Percentiles rank a stretch among this genome's conserved stretches.
These are phyloP conservation scores for Tetanocera ferruginea DNA, from an alignment of 2,888 invertebrate species.

Conservation along the genomic window DNA sequence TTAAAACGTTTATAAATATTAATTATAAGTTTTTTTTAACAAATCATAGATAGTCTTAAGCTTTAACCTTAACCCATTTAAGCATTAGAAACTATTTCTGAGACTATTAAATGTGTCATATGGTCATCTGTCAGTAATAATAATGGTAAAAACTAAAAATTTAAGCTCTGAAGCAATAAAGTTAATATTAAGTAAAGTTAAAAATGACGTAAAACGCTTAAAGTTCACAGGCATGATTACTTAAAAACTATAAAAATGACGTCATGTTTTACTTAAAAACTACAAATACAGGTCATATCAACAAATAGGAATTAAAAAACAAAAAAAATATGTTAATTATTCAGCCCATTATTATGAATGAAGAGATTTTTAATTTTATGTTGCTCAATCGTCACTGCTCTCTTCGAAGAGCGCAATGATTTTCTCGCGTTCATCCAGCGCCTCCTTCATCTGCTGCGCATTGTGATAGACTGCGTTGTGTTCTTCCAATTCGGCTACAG, in stretches of 20 bases:
- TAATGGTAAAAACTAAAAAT: no score
- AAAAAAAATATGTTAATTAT: not conserved
- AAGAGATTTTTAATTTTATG: not conserved
- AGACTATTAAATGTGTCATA: no score
- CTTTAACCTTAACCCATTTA: no score
- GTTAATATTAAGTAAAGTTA: not conserved
- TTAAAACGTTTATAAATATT: no score
- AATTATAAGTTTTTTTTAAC: no score
- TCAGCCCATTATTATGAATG: not conserved
- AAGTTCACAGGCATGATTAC: not conserved
- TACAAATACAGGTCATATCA: conserved; percentile 12
- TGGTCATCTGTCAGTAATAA: no score
- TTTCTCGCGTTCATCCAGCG: conserved; percentile 56
- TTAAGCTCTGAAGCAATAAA: not conserved
- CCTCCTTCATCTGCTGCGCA: conserved; percentile 22
- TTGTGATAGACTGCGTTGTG: conserved; percentile 65
- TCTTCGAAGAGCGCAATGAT: conserved; percentile 68
- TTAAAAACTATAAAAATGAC: not conserved
- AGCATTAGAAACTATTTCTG: no score
- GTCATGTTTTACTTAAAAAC: conserved; percentile 21
- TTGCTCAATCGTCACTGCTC: conserved; percentile 39
- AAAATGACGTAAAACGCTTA: not conserved
- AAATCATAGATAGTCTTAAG: no score
- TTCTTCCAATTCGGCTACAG: conserved; percentile 61
- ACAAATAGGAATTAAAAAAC: not conserved